These are phyloP conservation scores for Coenonympha glycerion DNA, from an alignment of 2,888 invertebrate genomes.

Conservation along the genomic window DNA sequence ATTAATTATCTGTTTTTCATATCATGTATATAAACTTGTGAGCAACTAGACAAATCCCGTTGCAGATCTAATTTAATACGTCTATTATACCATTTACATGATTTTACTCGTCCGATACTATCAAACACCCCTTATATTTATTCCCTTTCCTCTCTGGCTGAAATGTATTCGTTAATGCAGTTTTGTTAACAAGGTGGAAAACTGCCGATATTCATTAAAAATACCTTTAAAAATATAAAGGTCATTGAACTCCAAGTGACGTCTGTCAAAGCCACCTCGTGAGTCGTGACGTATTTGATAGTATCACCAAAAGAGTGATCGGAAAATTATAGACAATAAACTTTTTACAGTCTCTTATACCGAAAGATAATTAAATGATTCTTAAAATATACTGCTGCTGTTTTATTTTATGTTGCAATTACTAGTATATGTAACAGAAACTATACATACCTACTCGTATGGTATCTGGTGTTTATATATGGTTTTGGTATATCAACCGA, in stretches of 20 bases:
- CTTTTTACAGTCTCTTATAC: conserved; percentile 71
- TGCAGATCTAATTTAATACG: too few relatives aligned
- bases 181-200: conserved; percentile 25
- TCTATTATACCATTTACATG: background rate
- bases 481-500: too few relatives aligned
- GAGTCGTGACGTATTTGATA: conserved; percentile 39
- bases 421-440: too few relatives aligned
- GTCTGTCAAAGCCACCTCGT: conserved; percentile 38
- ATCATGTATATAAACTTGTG: too few relatives aligned
- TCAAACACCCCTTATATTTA: background rate
- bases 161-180: conserved; percentile 29
- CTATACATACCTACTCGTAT: too few relatives aligned
- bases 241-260: conserved; percentile 34
- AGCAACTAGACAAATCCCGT: too few relatives aligned
- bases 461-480: too few relatives aligned
- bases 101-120: background rate
- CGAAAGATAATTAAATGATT: conserved; percentile 68
- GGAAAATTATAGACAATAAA: conserved; percentile 71
- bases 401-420: conserved; percentile 42
- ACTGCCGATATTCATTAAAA: conserved; percentile 24
- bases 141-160: background rate
- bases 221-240: conserved; percentile 35
- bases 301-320: conserved; percentile 54
- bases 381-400: conserved; percentile 48
- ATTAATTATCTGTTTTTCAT: too few relatives aligned